Percentiles rank a stretch among this genome's conserved stretches.
Conservation (phyloP, 1,140 invertebrate species). For the Chironomus tepperi region DNA sequence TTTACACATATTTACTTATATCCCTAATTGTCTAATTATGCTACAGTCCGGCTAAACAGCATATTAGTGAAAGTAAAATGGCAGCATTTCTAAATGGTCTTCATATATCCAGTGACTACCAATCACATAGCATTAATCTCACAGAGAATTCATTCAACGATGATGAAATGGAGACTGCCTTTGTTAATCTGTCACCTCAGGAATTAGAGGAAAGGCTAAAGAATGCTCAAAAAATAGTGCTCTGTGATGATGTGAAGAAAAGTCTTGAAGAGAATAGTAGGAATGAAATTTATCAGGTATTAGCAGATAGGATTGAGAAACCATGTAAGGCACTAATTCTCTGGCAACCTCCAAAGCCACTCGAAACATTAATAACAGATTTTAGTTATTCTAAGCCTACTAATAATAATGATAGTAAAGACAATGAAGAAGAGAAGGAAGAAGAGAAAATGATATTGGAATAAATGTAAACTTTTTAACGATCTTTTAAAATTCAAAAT, state of each 20-base stretch:
- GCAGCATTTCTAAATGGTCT: conserved; percentile 61
- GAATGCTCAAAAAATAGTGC: conserved; percentile 47
- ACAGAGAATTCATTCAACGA: conserved; percentile 28
- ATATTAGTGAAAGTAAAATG: conserved; percentile 75
- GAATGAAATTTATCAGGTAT: conserved; percentile 30
- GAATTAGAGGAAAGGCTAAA: conserved; percentile 45
- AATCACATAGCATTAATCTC: conserved; percentile 33
- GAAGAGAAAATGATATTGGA: conserved; percentile 28
- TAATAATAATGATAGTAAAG: conserved; percentile 26
- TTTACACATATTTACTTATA: too few species aligned
- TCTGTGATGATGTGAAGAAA: conserved; percentile 61
- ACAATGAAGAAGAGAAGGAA: conserved; percentile 35
- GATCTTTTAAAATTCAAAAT: background rate
- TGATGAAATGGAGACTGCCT: conserved; percentile 30
- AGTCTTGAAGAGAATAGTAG: conserved; percentile 46
- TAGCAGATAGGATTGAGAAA: conserved; percentile 45
- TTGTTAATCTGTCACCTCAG: conserved; percentile 36
- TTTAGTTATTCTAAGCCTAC: background rate
- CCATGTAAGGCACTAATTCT: conserved; percentile 66
- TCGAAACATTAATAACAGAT: conserved; percentile 38
- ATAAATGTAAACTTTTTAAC: conserved; percentile 26
- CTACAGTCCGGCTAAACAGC: conserved; percentile 52
- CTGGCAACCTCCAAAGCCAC: conserved; percentile 59
- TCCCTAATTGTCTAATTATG: too few species aligned
- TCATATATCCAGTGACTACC: conserved; percentile 52